Evolutionary conservation across 2,888 invertebrate species (phyloP), one percentile per base, ranked within the genome.

Genomic region (Oithona nana): DNA sequence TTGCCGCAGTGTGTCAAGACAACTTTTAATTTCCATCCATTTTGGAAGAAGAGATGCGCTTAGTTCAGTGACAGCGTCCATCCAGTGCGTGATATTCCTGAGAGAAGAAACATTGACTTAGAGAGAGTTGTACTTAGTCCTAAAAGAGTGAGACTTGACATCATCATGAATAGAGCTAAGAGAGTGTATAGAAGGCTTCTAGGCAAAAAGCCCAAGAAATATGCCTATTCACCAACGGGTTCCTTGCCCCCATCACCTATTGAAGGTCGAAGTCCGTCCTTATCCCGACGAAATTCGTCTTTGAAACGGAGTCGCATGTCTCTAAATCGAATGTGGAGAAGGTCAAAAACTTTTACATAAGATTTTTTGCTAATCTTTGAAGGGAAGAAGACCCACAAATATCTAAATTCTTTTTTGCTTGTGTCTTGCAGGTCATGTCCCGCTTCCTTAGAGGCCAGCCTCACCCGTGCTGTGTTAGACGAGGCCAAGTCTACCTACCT

Each of bases 341-440:
- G 61, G 61, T 39, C 16, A 39, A 39, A 39, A 39, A 16, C 39
- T 16, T 11, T 16, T 39, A 39, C 6, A 39, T 39, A 39, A 16
- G 16, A 6, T 11, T 39, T 11, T 39, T 11, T 39, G 39, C 8
- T 39, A n/a, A n/a, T n/a, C n/a, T n/a, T n/a, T n/a, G n/a, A n/a
- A n/a, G n/a, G n/a, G n/a, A n/a, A n/a, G n/a, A n/a, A n/a, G n/a
- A n/a, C n/a, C n/a, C n/a, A n/a, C n/a, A n/a, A n/a, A n/a, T n/a
- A n/a, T n/a, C 8, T 39, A 39, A 39, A 16, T 39, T 55, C 63
- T 39, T 63, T 65, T 61, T 56, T 63, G 58, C 60, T 66, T 68
- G 66, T 67, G 65, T 67, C 66, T 79, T 79, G 52, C 76, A 84
- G 85, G 79, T 66, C 65, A 65, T 67, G 65, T 63, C 66, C 66